These are phyloP conservation scores for Aleiodes alternator DNA, from an alignment of 2,888 invertebrate species.

Conservation along the genomic window DNA sequence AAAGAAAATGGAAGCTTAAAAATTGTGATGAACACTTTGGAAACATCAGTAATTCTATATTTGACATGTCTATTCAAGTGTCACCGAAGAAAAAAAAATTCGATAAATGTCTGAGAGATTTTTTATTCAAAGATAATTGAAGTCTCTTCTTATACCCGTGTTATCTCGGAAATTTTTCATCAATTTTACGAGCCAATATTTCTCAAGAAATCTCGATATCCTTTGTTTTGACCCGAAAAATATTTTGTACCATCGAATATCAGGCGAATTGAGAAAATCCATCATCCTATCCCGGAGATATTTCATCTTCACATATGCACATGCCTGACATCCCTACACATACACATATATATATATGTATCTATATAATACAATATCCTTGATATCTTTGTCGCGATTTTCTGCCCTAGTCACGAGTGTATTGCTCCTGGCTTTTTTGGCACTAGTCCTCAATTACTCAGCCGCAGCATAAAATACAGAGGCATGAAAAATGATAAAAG, in stretches of 20 bases:
- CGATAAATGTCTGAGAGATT: no score
- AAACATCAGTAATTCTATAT: no score
- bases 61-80: no score
- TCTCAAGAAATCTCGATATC: no score
- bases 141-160: no score
- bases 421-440: slow-evolving; percentile 32
- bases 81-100: no score
- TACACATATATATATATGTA: slow-evolving; percentile 14
- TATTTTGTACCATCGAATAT: slow-evolving; percentile 19
- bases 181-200: no score
- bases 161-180: no score
- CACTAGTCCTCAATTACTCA: slow-evolving; percentile 11
- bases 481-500: not conserved
- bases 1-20: no score
- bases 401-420: slow-evolving; percentile 43
- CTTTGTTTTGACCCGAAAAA: slow-evolving; percentile 11
- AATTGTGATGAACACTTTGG: no score
- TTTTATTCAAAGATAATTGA: no score
- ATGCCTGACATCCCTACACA: not conserved
- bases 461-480: not conserved
- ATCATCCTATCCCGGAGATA: slow-evolving; percentile 35
- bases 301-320: slow-evolving; percentile 32
- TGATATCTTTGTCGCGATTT: slow-evolving; percentile 44
- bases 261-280: slow-evolving; percentile 24
- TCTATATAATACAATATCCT: slow-evolving; percentile 9